A percentile compares a stretch with the other conserved stretches of the same genome.
Evolutionary conservation across 2,888 invertebrate genomes (phyloP).

Genomic region (Zeuzera pyrina): DNA sequence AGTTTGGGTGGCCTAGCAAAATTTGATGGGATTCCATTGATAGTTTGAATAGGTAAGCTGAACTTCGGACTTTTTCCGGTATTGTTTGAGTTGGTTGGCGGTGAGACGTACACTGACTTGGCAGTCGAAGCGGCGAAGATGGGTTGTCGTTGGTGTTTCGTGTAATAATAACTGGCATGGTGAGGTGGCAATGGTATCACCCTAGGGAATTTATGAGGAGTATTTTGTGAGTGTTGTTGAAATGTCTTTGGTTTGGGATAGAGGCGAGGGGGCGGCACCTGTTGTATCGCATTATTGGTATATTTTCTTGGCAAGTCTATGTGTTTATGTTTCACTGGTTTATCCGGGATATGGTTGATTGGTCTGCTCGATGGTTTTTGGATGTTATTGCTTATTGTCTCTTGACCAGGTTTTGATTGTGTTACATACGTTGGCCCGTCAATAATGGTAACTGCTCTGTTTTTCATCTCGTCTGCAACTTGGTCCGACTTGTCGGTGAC

Average conservation of each 20-base stretch:
- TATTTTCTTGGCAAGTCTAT: constrained; percentile 32
- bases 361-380: constrained; percentile 48
- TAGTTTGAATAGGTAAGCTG: constrained; percentile 51
- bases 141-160: constrained; percentile 31
- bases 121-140: constrained; percentile 37
- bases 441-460: constrained; percentile 40
- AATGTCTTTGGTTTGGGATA: constrained; percentile 36
- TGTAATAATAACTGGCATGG: constrained; percentile 27
- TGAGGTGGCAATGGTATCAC: constrained; percentile 38
- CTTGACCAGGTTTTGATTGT: constrained; percentile 13
- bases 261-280: constrained; percentile 30
- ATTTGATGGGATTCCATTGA: constrained; percentile 52
- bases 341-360: constrained; percentile 31
- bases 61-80: constrained; percentile 46
- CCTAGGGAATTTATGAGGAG: constrained; percentile 46
- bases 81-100: no score
- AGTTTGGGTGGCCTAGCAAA: constrained; percentile 44
- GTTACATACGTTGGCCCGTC: constrained; percentile 44
- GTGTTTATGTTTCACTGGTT: constrained; percentile 28
- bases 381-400: constrained; percentile 24
- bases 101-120: constrained; percentile 28
- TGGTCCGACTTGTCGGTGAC: constrained; percentile 34
- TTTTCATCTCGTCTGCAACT: constrained; percentile 50
- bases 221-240: constrained; percentile 32
- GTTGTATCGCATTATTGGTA: constrained; percentile 28